phyloP scores from a whole-genome alignment of 2,888 invertebrate species.

The Diaphora mendica region DNA sequence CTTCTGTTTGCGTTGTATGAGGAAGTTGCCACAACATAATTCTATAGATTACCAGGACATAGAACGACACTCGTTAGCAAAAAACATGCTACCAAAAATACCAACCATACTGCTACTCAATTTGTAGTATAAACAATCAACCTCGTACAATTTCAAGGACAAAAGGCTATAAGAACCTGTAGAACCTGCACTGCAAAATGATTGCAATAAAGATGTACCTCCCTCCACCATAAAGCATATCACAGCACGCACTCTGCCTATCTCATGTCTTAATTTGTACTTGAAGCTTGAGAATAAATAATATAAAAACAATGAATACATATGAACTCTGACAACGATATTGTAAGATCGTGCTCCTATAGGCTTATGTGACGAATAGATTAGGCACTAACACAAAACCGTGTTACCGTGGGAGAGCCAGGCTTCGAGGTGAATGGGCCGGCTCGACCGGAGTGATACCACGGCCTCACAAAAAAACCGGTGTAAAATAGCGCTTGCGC shows the following conservation, averaged over 20 bases:
- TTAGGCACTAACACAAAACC: not conserved
- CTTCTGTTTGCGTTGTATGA: too few relatives aligned
- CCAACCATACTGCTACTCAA: not conserved
- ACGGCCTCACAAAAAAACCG: too few relatives aligned
- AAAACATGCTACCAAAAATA: not conserved
- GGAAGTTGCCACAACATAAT: too few relatives aligned
- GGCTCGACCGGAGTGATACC: too few relatives aligned
- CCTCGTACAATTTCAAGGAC: constrained; percentile 26
- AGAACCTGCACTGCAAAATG: constrained; percentile 39
- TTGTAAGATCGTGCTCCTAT: constrained; percentile 56
- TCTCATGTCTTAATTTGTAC: constrained; percentile 81
- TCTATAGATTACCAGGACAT: too few relatives aligned
- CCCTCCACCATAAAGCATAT: constrained; percentile 49
- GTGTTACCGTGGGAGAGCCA: too few relatives aligned
- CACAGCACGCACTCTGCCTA: constrained; percentile 60
- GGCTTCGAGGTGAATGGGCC: too few relatives aligned
- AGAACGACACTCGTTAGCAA: too few relatives aligned
- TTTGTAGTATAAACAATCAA: constrained; percentile 15
- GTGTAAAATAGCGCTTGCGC: too few relatives aligned
- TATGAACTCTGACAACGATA: constrained; percentile 60
- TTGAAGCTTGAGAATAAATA: constrained; percentile 71
- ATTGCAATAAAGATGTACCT: constrained; percentile 47
- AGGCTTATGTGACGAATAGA: constrained; percentile 33
- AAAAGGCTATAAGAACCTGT: constrained; percentile 21
- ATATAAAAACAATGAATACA: constrained; percentile 78